Evolutionary conservation across 2,888 invertebrate genomes (phyloP).

Genomic region (Tenthredo notha): DNA sequence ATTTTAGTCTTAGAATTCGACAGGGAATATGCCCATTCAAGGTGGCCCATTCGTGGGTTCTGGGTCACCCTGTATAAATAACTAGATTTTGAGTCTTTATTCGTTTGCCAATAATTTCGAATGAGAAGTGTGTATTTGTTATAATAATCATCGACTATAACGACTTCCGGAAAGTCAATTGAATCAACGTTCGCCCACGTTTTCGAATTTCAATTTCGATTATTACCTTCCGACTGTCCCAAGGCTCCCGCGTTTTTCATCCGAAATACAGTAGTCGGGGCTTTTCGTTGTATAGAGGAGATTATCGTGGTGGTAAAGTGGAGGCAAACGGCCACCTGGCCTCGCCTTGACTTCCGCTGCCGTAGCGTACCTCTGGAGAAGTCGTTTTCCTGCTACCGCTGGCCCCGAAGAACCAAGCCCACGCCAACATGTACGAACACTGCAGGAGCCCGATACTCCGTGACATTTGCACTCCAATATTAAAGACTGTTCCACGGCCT

Average conservation of each 20-base stretch:
- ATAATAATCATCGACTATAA: neutral
- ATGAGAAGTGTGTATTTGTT: neutral
- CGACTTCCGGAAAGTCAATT: neutral
- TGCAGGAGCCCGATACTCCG: slow-evolving; percentile 91
- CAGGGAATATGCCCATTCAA: too few species aligned
- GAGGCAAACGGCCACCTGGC: slow-evolving; percentile 74
- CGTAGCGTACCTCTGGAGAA: slow-evolving; percentile 82
- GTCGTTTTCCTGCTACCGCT: slow-evolving; percentile 80
- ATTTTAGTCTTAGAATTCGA: too few species aligned
- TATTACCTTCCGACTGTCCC: slow-evolving; percentile 88
- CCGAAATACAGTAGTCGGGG: slow-evolving; percentile 90
- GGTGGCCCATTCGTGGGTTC: too few species aligned
- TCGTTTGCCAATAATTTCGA: neutral
- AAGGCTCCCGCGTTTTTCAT: slow-evolving; percentile 86
- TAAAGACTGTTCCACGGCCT: slow-evolving; percentile 84
- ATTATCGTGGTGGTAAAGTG: slow-evolving; percentile 80
- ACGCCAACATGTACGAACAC: slow-evolving; percentile 90
- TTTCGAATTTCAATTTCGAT: neutral
- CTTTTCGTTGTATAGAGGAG: slow-evolving; percentile 89
- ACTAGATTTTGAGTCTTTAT: neutral
- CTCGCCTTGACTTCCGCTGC: slow-evolving; percentile 79
- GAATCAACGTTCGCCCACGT: neutral
- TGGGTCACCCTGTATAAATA: neutral
- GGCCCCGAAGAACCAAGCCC: slow-evolving; percentile 81
- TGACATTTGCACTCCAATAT: slow-evolving; percentile 89